phyloP scores from a whole-genome alignment of 2,797 vertebrate genomes.

The Dendrocincla fuliginosa region DNA sequence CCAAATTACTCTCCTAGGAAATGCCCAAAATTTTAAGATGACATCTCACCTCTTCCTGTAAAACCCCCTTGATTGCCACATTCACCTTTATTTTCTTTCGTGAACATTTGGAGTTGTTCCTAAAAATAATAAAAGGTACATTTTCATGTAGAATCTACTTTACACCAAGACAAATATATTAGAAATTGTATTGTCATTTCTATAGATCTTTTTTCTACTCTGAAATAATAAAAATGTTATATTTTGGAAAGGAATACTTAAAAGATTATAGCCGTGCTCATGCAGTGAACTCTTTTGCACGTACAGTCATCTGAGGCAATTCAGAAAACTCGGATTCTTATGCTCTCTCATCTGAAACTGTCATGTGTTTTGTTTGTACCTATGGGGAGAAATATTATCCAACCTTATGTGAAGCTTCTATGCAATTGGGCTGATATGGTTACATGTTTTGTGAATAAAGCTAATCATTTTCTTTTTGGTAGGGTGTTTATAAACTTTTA shows the following conservation, averaged over 20 bases:
- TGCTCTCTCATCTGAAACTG: not conserved
- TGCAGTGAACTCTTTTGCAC: not conserved
- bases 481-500: not conserved
- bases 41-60: not conserved
- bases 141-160: not conserved
- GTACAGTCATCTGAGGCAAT: not conserved
- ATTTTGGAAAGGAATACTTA: not conserved
- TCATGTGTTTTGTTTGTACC: not conserved
- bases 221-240: not conserved
- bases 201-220: not conserved
- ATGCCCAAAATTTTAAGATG: not conserved
- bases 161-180: not conserved
- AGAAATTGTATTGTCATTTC: not conserved
- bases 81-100: not conserved
- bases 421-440: not conserved
- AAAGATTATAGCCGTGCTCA: not conserved
- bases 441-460: not conserved
- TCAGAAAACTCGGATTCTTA: not conserved
- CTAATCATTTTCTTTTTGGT: not conserved
- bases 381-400: not conserved
- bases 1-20: not conserved
- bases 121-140: not conserved
- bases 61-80: not conserved
- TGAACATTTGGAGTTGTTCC: not conserved
- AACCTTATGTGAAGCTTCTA: not conserved